Percentiles rank a stretch among this genome's conserved stretches.
Evolutionary conservation across 2,113 vertebrate genomes (phyloP).

Genomic region (Embiotoca jacksoni): DNA sequence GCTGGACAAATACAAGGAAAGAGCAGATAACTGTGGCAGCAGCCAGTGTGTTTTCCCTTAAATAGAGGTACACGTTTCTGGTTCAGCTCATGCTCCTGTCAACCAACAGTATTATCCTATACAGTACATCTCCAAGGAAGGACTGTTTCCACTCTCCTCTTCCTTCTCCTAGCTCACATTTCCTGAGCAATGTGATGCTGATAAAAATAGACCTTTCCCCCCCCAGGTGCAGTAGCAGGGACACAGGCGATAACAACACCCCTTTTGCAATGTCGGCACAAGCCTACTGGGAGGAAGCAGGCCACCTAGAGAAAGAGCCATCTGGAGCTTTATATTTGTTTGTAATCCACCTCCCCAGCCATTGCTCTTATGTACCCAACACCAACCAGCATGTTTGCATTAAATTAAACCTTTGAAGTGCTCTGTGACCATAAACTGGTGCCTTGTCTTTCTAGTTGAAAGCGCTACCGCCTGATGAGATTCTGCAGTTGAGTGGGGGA

Average conservation of each 20-base stretch:
- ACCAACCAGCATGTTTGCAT: conserved; percentile 45
- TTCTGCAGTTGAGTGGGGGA: conserved; percentile 42
- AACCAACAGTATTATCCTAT: conserved; percentile 22
- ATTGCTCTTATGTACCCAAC: conserved; percentile 47
- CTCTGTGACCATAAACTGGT: conserved; percentile 39
- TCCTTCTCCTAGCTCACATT: conserved; percentile 54
- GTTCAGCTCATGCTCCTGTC: conserved; percentile 24
- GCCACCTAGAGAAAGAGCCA: conserved; percentile 71
- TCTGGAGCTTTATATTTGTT: conserved; percentile 63
- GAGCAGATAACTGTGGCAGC: conserved; percentile 10
- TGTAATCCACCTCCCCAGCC: conserved; percentile 21
- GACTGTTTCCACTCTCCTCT: conserved; percentile 37
- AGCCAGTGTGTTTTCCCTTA: neutral
- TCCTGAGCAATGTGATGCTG: conserved; percentile 60
- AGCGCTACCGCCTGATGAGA: conserved; percentile 52
- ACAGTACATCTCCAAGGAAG: conserved; percentile 34
- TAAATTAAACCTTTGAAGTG: conserved; percentile 57
- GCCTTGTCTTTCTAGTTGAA: conserved; percentile 45
- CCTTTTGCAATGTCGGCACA: conserved; percentile 60
- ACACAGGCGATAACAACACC: conserved; percentile 79
- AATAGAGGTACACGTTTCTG: conserved; percentile 22
- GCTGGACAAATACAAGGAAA: neutral
- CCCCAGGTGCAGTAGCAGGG: conserved; percentile 69
- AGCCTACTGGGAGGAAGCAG: conserved; percentile 64
- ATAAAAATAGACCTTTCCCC: conserved; percentile 72